Percentiles rank a stretch among this genome's conserved stretches.
phyloP scores from a whole-genome alignment of 2,888 invertebrate genomes.

The Drosophila histrio region DNA sequence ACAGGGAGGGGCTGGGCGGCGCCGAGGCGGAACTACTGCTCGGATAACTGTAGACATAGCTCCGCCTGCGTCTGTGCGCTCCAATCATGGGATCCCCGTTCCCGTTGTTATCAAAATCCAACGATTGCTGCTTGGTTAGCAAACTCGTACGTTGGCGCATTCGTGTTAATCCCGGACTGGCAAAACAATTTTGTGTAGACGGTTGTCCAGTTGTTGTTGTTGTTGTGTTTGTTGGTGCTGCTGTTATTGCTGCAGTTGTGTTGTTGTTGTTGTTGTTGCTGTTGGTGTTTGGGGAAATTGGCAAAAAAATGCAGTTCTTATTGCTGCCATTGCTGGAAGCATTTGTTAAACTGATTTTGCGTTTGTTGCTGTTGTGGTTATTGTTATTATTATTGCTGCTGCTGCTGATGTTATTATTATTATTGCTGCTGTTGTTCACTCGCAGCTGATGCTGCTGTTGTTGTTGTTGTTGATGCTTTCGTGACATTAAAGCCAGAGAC shows the following conservation, averaged over 20 bases:
- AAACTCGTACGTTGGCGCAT: slow-evolving; percentile 88
- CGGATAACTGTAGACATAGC: slow-evolving; percentile 69
- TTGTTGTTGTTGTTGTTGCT: slow-evolving; percentile 19
- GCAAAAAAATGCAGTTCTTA: slow-evolving; percentile 93
- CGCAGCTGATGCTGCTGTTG: slow-evolving; percentile 46
- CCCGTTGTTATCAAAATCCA: slow-evolving; percentile 72
- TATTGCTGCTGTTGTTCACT: slow-evolving; percentile 39
- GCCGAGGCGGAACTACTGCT: slow-evolving; percentile 85
- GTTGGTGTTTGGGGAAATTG: slow-evolving; percentile 89
- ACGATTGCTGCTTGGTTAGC: slow-evolving; percentile 81
- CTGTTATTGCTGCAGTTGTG: neutral
- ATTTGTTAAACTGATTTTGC: slow-evolving; percentile 82
- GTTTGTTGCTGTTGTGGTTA: slow-evolving; percentile 67
- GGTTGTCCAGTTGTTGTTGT: slow-evolving; percentile 18
- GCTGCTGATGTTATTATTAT: slow-evolving; percentile 41
- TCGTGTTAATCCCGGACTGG: slow-evolving; percentile 92
- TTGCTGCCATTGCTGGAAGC: slow-evolving; percentile 85
- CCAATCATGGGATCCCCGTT: slow-evolving; percentile 82
- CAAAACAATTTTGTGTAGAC: slow-evolving; percentile 85
- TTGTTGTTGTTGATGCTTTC: slow-evolving; percentile 82
- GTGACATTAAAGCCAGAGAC: slow-evolving; percentile 84
- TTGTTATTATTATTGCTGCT: slow-evolving; percentile 17
- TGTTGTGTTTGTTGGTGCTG: slow-evolving; percentile 6
- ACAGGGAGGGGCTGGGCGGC: slow-evolving; percentile 87
- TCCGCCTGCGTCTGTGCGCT: slow-evolving; percentile 75